Conservation (phyloP, 2,888 invertebrate species). For the Lapara coniferarum region DNA sequence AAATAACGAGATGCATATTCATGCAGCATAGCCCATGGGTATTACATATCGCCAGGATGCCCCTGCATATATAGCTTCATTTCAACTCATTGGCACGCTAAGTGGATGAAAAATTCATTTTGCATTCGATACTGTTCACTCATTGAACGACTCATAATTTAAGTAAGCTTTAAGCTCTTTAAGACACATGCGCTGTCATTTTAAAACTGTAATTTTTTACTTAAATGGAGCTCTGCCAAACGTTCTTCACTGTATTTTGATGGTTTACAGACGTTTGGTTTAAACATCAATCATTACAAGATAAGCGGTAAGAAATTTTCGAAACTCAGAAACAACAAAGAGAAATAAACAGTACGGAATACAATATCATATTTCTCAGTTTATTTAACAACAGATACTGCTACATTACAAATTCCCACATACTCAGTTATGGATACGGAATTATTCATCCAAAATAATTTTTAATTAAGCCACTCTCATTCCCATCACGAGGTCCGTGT, state of each 20-base stretch:
- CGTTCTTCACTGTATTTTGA: no score
- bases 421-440: neutral
- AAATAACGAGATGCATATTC: slow-evolving; percentile 76
- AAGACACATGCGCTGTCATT: neutral
- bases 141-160: neutral
- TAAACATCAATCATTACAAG: no score
- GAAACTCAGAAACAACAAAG: neutral
- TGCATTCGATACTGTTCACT: neutral
- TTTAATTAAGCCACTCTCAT: slow-evolving; percentile 59
- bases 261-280: no score
- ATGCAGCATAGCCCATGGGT: slow-evolving; percentile 46
- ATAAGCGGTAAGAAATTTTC: no score
- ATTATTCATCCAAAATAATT: slow-evolving; percentile 38
- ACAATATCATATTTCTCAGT: neutral
- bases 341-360: no score
- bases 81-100: neutral
- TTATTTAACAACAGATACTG: no score
- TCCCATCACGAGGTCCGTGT: slow-evolving; percentile 57
- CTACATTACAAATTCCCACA: slow-evolving; percentile 2
- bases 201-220: neutral
- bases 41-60: slow-evolving; percentile 17
- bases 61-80: slow-evolving; percentile 31
- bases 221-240: neutral
- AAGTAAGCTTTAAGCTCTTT: neutral
- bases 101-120: neutral